Evolutionary conservation across 2,797 vertebrate species (phyloP).

Genomic region (Potorous gilbertii): DNA sequence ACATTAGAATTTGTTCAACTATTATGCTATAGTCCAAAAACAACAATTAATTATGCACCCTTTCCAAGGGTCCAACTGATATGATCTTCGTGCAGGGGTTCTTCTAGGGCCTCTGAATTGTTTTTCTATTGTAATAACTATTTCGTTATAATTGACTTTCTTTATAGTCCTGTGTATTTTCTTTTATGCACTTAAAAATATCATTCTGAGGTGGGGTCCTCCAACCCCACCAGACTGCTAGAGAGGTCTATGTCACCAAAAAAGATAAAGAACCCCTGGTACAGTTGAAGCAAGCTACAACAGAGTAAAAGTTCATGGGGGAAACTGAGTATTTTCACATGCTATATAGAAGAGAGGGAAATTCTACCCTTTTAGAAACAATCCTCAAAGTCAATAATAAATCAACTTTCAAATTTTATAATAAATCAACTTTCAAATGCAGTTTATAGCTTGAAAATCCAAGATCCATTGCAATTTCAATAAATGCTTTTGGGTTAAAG

Average conservation of each 20-base stretch:
- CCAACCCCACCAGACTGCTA: not conserved
- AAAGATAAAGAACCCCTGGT: not conserved
- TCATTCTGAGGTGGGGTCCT: not conserved
- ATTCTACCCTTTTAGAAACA: not conserved
- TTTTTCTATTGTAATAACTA: not conserved
- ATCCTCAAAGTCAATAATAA: not conserved
- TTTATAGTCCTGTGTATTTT: not conserved
- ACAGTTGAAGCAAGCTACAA: not conserved
- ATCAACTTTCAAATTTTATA: slow-evolving; percentile 16
- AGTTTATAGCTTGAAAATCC: not conserved
- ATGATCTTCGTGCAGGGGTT: not conserved
- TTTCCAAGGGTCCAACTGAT: not conserved
- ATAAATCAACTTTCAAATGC: slow-evolving; percentile 12
- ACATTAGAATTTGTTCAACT: not conserved
- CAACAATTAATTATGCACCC: not conserved
- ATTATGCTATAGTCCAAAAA: not conserved
- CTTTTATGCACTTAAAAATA: not conserved
- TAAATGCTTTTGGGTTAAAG: slow-evolving; percentile 16
- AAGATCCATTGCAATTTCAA: slow-evolving; percentile 9
- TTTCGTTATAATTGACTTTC: not conserved
- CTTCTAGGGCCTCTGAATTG: not conserved
- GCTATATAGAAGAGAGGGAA: not conserved
- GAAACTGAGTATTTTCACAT: not conserved
- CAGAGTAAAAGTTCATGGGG: not conserved
- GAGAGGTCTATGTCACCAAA: not conserved